These are phyloP conservation scores for Marronus borbonicus DNA, from an alignment of 2,888 invertebrate species.

Conservation along the genomic window DNA sequence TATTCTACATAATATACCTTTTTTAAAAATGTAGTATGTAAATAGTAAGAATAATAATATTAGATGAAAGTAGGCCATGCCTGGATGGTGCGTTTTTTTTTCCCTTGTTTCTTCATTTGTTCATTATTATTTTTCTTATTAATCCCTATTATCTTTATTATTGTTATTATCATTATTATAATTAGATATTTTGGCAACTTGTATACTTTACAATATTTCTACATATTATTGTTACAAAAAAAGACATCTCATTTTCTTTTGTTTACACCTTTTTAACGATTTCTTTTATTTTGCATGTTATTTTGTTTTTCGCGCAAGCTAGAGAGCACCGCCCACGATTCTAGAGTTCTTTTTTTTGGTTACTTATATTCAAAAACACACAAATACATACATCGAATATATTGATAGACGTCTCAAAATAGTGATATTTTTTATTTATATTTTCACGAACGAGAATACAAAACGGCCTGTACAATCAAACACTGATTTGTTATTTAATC, in stretches of 20 bases:
- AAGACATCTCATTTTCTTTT: background rate
- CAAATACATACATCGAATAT: conserved; percentile 64
- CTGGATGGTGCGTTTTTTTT: conserved; percentile 53
- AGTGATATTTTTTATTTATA: conserved; percentile 61
- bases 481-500: conserved; percentile 79
- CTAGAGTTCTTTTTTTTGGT: conserved; percentile 47
- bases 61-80: conserved; percentile 54
- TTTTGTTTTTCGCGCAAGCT: conserved; percentile 32
- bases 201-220: conserved; percentile 37
- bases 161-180: conserved; percentile 43
- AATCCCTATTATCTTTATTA: conserved; percentile 61
- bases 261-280: no score
- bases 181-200: conserved; percentile 63
- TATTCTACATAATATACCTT: conserved; percentile 53
- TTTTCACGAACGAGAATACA: conserved; percentile 73
- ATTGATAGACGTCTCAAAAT: conserved; percentile 67
- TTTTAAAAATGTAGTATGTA: conserved; percentile 2
- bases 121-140: conserved; percentile 59
- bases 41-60: background rate
- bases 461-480: conserved; percentile 81
- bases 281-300: background rate
- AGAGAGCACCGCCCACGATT: conserved; percentile 54
- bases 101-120: no score
- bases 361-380: conserved; percentile 59
- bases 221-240: conserved; percentile 8